Conservation (phyloP, 1,140 invertebrate species). For the Pseudoatta argentina region DNA sequence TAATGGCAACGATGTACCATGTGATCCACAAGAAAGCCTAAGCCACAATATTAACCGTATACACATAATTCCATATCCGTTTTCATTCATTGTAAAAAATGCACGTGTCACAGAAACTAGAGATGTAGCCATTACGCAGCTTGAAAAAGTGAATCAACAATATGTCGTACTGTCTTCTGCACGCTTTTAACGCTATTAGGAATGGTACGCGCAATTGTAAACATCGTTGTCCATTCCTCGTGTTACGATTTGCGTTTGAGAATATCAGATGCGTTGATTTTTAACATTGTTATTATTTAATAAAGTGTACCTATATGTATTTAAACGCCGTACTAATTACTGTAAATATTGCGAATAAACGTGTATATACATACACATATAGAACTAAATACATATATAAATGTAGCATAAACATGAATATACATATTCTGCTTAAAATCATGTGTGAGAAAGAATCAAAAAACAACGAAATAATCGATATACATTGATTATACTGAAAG, state of each 20-base stretch:
- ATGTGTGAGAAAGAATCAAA: slow-evolving; percentile 25
- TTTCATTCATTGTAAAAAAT: slow-evolving; percentile 41
- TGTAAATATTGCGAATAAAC: slow-evolving; percentile 79
- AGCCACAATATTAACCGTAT: slow-evolving; percentile 34
- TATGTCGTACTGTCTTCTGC: slow-evolving; percentile 43
- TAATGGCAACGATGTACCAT: slow-evolving; percentile 35
- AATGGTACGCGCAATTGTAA: slow-evolving; percentile 21
- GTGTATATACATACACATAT: slow-evolving; percentile 69
- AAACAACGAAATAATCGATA: slow-evolving; percentile 45
- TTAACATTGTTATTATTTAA: slow-evolving; percentile 72
- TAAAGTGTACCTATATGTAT: slow-evolving; percentile 81
- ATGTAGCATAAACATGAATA: slow-evolving; percentile 62
- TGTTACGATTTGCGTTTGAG: slow-evolving; percentile 60
- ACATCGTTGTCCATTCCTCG: slow-evolving; percentile 38
- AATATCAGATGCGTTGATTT: slow-evolving; percentile 58
- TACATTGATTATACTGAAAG: slow-evolving; percentile 68
- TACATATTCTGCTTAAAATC: slow-evolving; percentile 20
- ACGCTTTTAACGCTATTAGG: slow-evolving; percentile 45
- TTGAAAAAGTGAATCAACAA: slow-evolving; percentile 36
- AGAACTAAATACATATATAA: slow-evolving; percentile 62
- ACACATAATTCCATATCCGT: background rate
- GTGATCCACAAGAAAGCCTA: slow-evolving; percentile 34
- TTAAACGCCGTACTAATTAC: slow-evolving; percentile 79
- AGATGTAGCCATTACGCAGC: slow-evolving; percentile 26
- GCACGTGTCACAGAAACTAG: slow-evolving; percentile 17